Evolutionary conservation across 2,888 invertebrate genomes (phyloP).

Genomic region (Hirtodrosophila confusa): DNA sequence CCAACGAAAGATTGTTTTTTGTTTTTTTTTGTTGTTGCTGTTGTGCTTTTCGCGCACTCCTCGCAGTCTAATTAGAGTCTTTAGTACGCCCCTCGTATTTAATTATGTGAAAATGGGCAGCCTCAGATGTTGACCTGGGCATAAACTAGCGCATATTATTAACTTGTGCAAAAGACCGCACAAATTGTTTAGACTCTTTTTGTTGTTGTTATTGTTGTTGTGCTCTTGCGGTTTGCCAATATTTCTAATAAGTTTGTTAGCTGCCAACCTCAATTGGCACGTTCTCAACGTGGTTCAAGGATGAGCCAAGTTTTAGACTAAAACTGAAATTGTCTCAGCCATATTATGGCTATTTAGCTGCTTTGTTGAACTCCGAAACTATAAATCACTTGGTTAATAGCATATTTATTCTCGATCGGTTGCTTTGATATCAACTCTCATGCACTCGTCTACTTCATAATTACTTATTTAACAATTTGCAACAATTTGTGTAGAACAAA

Average conservation of each 20-base stretch:
- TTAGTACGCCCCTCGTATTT: constrained; percentile 68
- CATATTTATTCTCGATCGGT: constrained; percentile 49
- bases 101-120: constrained; percentile 67
- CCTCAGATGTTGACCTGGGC: constrained; percentile 44
- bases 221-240: constrained; percentile 69
- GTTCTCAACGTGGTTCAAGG: constrained; percentile 71
- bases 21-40: too few species aligned
- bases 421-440: constrained; percentile 42
- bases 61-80: constrained; percentile 70
- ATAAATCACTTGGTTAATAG: constrained; percentile 40
- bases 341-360: constrained; percentile 17
- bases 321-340: constrained; percentile 28
- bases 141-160: constrained; percentile 57
- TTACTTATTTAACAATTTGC: constrained; percentile 27
- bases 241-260: constrained; percentile 50
- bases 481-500: too few species aligned
- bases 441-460: constrained; percentile 21
- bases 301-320: constrained; percentile 42
- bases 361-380: constrained; percentile 25
- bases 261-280: constrained; percentile 75
- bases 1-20: constrained; percentile 36
- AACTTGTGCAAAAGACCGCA: constrained; percentile 23
- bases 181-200: constrained; percentile 30
- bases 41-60: constrained; percentile 48
- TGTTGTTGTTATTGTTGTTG: constrained; percentile 14